phyloP scores from a whole-genome alignment of 2,888 invertebrate species.

The Trichogramma evanescens region DNA sequence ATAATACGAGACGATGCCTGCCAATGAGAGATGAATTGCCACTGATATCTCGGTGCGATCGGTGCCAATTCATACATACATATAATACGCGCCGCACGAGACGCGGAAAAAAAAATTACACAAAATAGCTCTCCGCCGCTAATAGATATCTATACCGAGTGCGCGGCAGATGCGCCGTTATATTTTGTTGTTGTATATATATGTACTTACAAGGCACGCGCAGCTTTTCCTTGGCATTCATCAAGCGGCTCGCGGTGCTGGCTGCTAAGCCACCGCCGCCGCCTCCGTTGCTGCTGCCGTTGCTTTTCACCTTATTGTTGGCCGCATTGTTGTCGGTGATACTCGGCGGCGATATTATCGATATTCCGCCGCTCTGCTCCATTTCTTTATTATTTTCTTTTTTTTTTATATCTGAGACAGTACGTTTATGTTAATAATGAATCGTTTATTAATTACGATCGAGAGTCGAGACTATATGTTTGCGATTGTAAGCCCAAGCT shows the following conservation, averaged over 20 bases:
- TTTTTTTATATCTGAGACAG: too few species aligned
- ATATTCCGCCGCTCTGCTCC: conserved; percentile 34
- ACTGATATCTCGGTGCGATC: conserved; percentile 8
- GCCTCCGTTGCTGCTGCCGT: conserved; percentile 22
- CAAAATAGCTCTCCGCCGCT: too few species aligned
- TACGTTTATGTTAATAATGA: too few species aligned
- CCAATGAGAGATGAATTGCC: neutral
- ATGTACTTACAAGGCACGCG: conserved; percentile 33
- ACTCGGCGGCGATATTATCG: conserved; percentile 32
- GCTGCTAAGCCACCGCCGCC: conserved; percentile 27
- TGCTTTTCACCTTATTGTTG: conserved; percentile 28
- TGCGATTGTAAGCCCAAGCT: too few species aligned
- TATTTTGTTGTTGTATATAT: neutral
- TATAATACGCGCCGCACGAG: neutral
- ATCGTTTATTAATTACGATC: too few species aligned
- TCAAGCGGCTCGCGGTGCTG: conserved; percentile 23
- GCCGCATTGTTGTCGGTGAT: conserved; percentile 28
- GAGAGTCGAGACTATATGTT: too few species aligned
- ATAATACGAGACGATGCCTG: too few species aligned
- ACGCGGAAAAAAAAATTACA: neutral
- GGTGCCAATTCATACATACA: conserved; percentile 3
- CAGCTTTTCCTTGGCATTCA: conserved; percentile 31
- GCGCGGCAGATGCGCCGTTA: neutral
- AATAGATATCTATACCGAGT: too few species aligned
- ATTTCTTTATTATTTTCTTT: conserved; percentile 21